Percentiles rank a stretch among this genome's conserved stretches.
phyloP scores from a whole-genome alignment of 2,797 vertebrate genomes.

The Melanotaenia parkinsoni region DNA sequence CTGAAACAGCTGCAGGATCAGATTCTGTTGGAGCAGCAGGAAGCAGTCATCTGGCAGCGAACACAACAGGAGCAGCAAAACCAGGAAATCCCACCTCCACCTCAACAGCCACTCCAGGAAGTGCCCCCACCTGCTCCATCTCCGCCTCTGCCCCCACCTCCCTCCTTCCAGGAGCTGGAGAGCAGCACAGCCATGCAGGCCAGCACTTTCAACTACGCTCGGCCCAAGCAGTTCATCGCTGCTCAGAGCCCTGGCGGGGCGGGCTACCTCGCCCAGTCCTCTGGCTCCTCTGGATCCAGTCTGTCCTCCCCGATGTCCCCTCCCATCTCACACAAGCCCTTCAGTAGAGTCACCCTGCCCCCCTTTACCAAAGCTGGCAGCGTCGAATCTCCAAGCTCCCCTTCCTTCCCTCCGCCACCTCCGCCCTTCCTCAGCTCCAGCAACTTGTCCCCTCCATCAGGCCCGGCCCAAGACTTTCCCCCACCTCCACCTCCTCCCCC shows the following conservation, averaged over 20 bases:
- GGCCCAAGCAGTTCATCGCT: slow-evolving; percentile 99
- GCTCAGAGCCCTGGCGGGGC: slow-evolving; percentile 87
- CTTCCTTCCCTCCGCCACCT: slow-evolving; percentile 91
- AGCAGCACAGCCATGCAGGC: slow-evolving; percentile 90
- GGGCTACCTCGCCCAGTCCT: slow-evolving; percentile 88
- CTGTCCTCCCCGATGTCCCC: slow-evolving; percentile 93
- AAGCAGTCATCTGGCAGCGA: slow-evolving; percentile 82
- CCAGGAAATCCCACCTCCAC: slow-evolving; percentile 79
- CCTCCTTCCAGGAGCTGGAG: slow-evolving; percentile 93
- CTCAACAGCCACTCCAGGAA: slow-evolving; percentile 82
- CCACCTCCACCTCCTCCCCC: slow-evolving; percentile 79
- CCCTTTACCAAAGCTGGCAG: slow-evolving; percentile 83
- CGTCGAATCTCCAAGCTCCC: slow-evolving; percentile 89
- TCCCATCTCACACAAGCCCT: slow-evolving; percentile 85
- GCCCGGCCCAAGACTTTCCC: slow-evolving; percentile 78
- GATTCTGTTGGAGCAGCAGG: slow-evolving; percentile 91
- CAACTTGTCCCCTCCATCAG: slow-evolving; percentile 85
- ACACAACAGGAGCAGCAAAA: slow-evolving; percentile 71
- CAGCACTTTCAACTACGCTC: slow-evolving; percentile 97
- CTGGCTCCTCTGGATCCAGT: slow-evolving; percentile 90
- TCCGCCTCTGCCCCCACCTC: slow-evolving; percentile 93
- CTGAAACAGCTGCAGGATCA: slow-evolving; percentile 95
- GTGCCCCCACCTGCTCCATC: slow-evolving; percentile 76
- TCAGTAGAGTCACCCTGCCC: slow-evolving; percentile 82
- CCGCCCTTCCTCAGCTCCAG: slow-evolving; percentile 87